phyloP scores from a whole-genome alignment of 2,797 vertebrate genomes.

The Schizopygopsis malacanthus region DNA sequence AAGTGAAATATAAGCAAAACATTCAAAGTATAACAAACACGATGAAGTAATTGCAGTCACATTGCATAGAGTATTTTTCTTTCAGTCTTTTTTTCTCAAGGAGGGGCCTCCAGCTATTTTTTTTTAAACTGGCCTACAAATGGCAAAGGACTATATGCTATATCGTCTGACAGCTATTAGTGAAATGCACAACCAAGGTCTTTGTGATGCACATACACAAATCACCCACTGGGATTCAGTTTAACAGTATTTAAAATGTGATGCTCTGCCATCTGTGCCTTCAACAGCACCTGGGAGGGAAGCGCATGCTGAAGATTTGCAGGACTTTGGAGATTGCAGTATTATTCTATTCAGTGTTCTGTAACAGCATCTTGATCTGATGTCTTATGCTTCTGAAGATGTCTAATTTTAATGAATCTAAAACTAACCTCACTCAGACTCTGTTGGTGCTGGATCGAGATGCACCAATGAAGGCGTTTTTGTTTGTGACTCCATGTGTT shows the following conservation, averaged over 20 bases:
- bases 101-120: not conserved
- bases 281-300: not conserved
- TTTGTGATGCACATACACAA: not conserved
- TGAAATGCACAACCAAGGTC: not conserved
- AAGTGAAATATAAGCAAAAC: too few relatives aligned
- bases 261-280: not conserved
- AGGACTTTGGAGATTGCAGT: conserved; percentile 5
- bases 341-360: conserved; percentile 10
- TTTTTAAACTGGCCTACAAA: not conserved
- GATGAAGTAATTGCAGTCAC: not conserved
- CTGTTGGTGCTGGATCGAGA: not conserved
- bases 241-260: conserved; percentile 7
- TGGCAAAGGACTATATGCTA: not conserved
- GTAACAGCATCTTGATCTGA: not conserved
- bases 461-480: not conserved
- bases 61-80: not conserved
- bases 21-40: not conserved
- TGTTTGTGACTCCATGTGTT: conserved; percentile 36
- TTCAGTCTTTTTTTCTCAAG: not conserved
- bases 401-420: conserved; percentile 16
- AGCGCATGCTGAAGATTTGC: not conserved
- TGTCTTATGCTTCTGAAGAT: not conserved
- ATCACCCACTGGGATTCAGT: not conserved
- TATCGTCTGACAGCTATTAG: not conserved
- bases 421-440: conserved; percentile 23